phyloP scores from a whole-genome alignment of 92 coral and sea anemone genomes.

The Heteractis magnifica region DNA sequence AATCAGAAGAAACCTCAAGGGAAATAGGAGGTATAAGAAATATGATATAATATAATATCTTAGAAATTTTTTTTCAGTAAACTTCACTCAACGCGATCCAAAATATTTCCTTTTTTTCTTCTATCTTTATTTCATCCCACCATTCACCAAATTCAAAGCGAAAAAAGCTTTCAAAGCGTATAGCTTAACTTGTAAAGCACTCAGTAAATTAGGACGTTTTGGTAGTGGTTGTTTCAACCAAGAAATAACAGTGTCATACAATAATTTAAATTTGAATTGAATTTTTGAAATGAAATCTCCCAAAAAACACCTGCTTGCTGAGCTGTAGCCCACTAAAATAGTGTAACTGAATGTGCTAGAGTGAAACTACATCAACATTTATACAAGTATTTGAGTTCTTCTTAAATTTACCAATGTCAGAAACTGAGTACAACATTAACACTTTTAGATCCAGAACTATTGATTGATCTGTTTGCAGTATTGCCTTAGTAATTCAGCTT shows the following conservation, averaged over 20 bases:
- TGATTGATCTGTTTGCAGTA: slow-evolving; percentile 26
- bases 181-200: background rate
- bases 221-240: slow-evolving; percentile 7
- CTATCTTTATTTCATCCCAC: background rate
- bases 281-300: background rate
- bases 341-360: background rate
- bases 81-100: background rate
- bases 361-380: background rate
- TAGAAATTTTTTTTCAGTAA: background rate
- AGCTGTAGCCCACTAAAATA: background rate
- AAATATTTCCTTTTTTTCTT: background rate
- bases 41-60: no score
- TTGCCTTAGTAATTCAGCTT: slow-evolving; percentile 25
- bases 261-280: slow-evolving; percentile 17
- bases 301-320: slow-evolving; percentile 14
- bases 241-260: background rate
- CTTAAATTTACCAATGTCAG: background rate
- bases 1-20: background rate
- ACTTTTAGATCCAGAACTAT: background rate
- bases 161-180: background rate
- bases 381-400: background rate
- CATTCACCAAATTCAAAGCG: background rate
- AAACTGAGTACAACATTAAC: background rate
- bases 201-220: slow-evolving; percentile 23
- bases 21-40: no score